These are phyloP conservation scores for Philereme transversata DNA, from an alignment of 2,888 invertebrate genomes.

Conservation along the genomic window DNA sequence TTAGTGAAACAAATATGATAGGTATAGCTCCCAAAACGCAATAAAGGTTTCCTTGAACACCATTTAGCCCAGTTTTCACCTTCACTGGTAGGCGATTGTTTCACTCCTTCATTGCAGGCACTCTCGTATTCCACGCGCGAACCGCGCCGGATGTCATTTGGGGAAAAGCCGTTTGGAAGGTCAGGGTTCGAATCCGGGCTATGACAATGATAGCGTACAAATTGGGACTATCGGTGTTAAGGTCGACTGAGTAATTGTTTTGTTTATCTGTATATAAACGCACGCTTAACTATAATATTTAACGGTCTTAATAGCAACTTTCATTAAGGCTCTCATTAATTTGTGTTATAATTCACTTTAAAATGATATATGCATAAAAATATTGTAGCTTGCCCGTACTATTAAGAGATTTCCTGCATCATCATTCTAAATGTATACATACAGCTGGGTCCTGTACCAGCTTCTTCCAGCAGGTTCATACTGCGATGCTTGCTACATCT, in stretches of 20 bases:
- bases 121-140: slow-evolving; percentile 27
- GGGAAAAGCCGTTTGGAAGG: slow-evolving; percentile 20
- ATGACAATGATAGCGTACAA: slow-evolving; percentile 22
- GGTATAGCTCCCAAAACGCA: neutral
- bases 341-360: too few relatives aligned
- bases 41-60: neutral
- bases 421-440: too few relatives aligned
- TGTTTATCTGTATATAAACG: neutral
- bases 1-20: neutral
- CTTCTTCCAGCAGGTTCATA: too few relatives aligned
- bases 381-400: too few relatives aligned
- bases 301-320: too few relatives aligned
- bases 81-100: neutral
- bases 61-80: slow-evolving; percentile 6
- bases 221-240: slow-evolving; percentile 19
- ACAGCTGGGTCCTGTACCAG: too few relatives aligned
- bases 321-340: too few relatives aligned
- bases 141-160: slow-evolving; percentile 20
- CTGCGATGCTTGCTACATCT: too few relatives aligned
- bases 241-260: slow-evolving; percentile 13
- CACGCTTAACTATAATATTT: too few relatives aligned
- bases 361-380: too few relatives aligned
- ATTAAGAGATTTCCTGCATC: too few relatives aligned
- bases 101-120: neutral
- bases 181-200: slow-evolving; percentile 21